phyloP scores from a whole-genome alignment of 2,888 invertebrate species.

The Kuschelorhynchus macadamiae region DNA sequence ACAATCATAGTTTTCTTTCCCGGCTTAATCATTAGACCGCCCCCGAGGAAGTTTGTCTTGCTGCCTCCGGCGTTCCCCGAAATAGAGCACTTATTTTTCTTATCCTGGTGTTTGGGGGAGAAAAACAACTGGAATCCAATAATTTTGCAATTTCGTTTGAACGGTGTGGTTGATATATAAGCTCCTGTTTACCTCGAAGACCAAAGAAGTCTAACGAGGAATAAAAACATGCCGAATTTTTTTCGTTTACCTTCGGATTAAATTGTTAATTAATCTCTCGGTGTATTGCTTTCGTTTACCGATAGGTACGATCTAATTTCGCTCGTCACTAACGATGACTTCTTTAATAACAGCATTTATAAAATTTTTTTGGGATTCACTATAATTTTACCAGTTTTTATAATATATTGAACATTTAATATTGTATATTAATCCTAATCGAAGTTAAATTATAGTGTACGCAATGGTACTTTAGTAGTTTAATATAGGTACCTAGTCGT shows the following conservation, averaged over 20 bases:
- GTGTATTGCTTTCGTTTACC: neutral
- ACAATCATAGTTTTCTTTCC: conserved; percentile 67
- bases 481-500: no score
- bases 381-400: no score
- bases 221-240: neutral
- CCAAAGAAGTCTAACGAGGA: neutral
- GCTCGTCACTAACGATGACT: no score
- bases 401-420: no score
- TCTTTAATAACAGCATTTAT: no score
- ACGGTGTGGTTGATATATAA: conserved; percentile 32
- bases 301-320: neutral
- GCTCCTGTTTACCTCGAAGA: neutral
- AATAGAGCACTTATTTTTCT: conserved; percentile 59
- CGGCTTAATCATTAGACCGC: conserved; percentile 65
- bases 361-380: no score
- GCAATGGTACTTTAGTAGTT: no score
- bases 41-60: conserved; percentile 57
- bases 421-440: no score
- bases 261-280: neutral
- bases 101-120: conserved; percentile 41
- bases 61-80: conserved; percentile 51
- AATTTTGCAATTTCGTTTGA: conserved; percentile 44
- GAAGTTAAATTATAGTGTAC: no score
- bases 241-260: neutral
- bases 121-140: conserved; percentile 50